These are phyloP conservation scores for Drosophila lacicola DNA, from an alignment of 2,888 invertebrate species.

Conservation along the genomic window DNA sequence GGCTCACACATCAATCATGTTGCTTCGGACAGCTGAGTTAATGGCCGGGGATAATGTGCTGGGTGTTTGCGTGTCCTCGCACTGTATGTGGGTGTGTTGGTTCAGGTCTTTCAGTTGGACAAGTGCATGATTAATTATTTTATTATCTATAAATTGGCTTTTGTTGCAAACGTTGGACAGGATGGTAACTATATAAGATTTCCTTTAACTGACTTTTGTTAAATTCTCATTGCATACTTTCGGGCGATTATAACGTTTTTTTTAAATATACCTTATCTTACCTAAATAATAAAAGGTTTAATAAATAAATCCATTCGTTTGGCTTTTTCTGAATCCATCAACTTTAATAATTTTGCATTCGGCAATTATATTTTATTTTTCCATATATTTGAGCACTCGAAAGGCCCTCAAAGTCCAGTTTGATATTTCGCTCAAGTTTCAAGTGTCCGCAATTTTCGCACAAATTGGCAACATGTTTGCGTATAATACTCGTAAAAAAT, in stretches of 20 bases:
- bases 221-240: slow-evolving; percentile 63
- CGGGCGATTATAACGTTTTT: slow-evolving; percentile 25
- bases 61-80: slow-evolving; percentile 72
- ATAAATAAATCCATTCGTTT: not conserved
- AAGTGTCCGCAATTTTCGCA: slow-evolving; percentile 28
- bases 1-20: slow-evolving; percentile 71
- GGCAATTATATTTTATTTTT: too few relatives aligned
- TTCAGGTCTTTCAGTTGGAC: slow-evolving; percentile 59
- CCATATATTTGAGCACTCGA: not conserved
- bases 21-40: slow-evolving; percentile 55
- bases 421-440: slow-evolving; percentile 14
- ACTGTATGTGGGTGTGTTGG: slow-evolving; percentile 3
- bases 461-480: slow-evolving; percentile 32
- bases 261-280: not conserved
- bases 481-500: slow-evolving; percentile 19
- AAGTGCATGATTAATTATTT: slow-evolving; percentile 81
- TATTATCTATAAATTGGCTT: slow-evolving; percentile 79
- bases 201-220: not conserved
- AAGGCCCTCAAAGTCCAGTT: not conserved
- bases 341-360: not conserved
- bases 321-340: not conserved
- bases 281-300: not conserved
- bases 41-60: slow-evolving; percentile 74
- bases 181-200: not conserved
- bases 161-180: slow-evolving; percentile 36